Conservation (phyloP, 2,113 vertebrate species). For the Nothocercus nigrocapillus region DNA sequence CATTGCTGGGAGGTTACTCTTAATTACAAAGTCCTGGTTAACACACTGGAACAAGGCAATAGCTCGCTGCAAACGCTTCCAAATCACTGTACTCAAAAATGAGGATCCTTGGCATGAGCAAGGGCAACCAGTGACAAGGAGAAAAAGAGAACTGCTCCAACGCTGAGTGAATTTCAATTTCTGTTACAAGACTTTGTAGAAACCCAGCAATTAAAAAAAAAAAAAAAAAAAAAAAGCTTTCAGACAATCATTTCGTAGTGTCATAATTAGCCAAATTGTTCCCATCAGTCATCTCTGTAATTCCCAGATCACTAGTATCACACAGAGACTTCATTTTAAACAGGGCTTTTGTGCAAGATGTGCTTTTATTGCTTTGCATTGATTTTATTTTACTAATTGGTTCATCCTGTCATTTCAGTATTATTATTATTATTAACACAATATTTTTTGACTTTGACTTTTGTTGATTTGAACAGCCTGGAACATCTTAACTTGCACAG, state of each 20-base stretch:
- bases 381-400: neutral
- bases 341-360: neutral
- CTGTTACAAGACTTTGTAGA: neutral
- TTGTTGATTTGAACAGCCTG: neutral
- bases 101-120: neutral
- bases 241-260: neutral
- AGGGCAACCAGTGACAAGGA: neutral
- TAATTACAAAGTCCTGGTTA: conserved; percentile 51
- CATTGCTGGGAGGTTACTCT: conserved; percentile 1
- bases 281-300: neutral
- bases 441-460: neutral
- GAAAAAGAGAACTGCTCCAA: neutral
- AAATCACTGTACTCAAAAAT: conserved; percentile 13
- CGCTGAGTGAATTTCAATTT: neutral
- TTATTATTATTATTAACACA: too few relatives aligned
- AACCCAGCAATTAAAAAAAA: neutral
- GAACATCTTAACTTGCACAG: neutral
- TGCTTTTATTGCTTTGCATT: neutral
- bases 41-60: conserved; percentile 31
- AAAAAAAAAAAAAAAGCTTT: neutral
- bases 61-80: conserved; percentile 29
- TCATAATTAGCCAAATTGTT: neutral
- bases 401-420: neutral
- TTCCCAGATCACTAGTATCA: neutral
- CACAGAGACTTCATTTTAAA: neutral